Percentiles rank a stretch among this genome's conserved stretches.
These are phyloP conservation scores for Nycticebus coucang DNA, from an alignment of 2,113 vertebrate genomes.

Conservation along the genomic window DNA sequence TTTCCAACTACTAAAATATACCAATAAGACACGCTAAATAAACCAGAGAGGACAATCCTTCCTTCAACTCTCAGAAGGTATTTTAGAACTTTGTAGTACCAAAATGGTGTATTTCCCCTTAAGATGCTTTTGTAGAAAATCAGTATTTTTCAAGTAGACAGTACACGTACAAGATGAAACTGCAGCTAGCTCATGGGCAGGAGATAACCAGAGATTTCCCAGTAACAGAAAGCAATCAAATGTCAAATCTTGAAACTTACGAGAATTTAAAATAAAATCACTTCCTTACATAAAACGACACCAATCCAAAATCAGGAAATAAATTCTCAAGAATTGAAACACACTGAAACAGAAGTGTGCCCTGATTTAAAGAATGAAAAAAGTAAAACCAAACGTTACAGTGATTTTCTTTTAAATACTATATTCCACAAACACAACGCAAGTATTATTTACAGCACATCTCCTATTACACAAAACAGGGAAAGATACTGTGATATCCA, in stretches of 20 bases:
- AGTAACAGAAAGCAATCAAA: constrained; percentile 6
- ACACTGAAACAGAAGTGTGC: not conserved
- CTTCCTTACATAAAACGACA: constrained; percentile 7
- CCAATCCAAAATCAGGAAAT: not conserved
- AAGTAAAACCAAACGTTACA: not conserved
- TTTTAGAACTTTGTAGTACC: not conserved
- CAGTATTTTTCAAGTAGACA: not conserved
- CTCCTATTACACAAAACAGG: not conserved
- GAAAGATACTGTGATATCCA: not conserved
- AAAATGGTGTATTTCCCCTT: not conserved
- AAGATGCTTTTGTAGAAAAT: constrained; percentile 1
- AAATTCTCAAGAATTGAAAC: constrained; percentile 41
- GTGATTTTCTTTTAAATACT: constrained; percentile 29
- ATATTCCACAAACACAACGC: not conserved
- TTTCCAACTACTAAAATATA: constrained; percentile 26
- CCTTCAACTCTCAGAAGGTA: not conserved
- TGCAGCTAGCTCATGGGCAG: fast-evolving
- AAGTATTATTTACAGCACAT: constrained; percentile 1
- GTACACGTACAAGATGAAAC: not conserved
- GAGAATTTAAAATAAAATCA: constrained; percentile 46
- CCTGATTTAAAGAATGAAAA: constrained; percentile 12
- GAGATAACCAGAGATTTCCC: not conserved
- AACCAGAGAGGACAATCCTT: not conserved
- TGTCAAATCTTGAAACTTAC: not conserved
- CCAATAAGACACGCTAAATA: constrained; percentile 4